A percentile compares a stretch with the other conserved stretches of the same genome.
Conservation (phyloP, 2,797 vertebrate genomes). For the Lagodon rhomboides region DNA sequence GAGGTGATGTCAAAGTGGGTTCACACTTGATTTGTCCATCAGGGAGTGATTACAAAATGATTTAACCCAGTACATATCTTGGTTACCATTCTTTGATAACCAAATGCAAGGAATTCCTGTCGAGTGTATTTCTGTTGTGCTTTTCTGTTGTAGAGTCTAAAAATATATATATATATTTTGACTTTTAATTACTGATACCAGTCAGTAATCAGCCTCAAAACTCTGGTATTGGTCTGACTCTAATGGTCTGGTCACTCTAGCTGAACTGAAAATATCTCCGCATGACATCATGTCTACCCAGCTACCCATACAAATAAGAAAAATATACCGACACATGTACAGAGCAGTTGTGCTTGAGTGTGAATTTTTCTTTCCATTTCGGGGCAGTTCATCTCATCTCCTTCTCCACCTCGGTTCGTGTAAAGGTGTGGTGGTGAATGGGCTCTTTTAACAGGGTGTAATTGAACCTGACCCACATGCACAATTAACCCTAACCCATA, state of each 20-base stretch:
- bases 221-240: too few species aligned
- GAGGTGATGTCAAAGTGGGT: too few species aligned
- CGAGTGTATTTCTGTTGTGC: neutral
- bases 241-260: neutral
- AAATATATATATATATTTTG: too few species aligned
- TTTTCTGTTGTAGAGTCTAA: neutral
- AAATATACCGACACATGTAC: constrained; percentile 4
- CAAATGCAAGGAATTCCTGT: neutral
- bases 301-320: constrained; percentile 18
- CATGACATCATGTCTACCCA: constrained; percentile 32
- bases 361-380: constrained; percentile 35
- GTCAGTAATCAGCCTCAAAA: neutral
- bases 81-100: neutral
- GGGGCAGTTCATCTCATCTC: constrained; percentile 38
- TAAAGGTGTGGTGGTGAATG: constrained; percentile 67
- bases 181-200: neutral
- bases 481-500: constrained; percentile 83
- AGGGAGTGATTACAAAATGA: neutral
- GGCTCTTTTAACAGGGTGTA: constrained; percentile 71
- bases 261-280: constrained; percentile 1
- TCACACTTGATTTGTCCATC: neutral
- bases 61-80: neutral
- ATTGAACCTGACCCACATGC: constrained; percentile 79
- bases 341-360: constrained; percentile 10
- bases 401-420: constrained; percentile 34